Conservation (phyloP, 2,888 invertebrate species). For the Archips crataeganus region DNA sequence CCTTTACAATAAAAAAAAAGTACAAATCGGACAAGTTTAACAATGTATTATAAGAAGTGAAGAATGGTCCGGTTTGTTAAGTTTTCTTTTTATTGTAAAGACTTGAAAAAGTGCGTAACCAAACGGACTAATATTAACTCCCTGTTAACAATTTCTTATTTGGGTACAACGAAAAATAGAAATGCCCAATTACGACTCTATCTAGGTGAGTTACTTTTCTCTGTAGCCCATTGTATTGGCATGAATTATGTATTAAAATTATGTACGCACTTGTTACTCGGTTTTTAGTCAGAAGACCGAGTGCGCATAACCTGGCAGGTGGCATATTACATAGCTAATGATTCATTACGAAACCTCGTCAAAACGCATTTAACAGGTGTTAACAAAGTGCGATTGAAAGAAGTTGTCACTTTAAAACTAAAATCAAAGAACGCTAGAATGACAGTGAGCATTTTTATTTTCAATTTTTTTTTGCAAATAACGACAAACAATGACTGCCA, state of each 20-base stretch:
- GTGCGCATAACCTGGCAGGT: conserved; percentile 61
- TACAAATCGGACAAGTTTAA: too few species aligned
- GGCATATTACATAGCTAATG: conserved; percentile 46
- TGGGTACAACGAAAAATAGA: too few species aligned
- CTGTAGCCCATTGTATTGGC: neutral
- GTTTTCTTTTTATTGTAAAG: too few species aligned
- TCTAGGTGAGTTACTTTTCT: neutral
- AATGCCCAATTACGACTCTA: neutral
- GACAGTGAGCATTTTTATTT: conserved; percentile 51
- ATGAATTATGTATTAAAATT: neutral
- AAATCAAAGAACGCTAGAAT: conserved; percentile 51
- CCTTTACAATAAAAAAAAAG: too few species aligned
- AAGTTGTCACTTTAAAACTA: conserved; percentile 52
- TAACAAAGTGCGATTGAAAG: conserved; percentile 62
- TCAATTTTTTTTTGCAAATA: neutral
- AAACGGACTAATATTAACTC: too few species aligned
- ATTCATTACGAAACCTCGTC: conserved; percentile 46
- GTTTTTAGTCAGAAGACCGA: neutral
- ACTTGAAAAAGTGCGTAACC: too few species aligned
- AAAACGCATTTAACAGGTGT: conserved; percentile 63
- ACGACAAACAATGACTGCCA: neutral
- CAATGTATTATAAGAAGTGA: too few species aligned
- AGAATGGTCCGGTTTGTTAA: too few species aligned
- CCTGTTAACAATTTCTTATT: too few species aligned
- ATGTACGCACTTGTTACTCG: neutral